A percentile compares a stretch with the other conserved stretches of the same genome.
phyloP scores from a whole-genome alignment of 92 coral and sea anemone genomes.

The Ricordea florida region DNA sequence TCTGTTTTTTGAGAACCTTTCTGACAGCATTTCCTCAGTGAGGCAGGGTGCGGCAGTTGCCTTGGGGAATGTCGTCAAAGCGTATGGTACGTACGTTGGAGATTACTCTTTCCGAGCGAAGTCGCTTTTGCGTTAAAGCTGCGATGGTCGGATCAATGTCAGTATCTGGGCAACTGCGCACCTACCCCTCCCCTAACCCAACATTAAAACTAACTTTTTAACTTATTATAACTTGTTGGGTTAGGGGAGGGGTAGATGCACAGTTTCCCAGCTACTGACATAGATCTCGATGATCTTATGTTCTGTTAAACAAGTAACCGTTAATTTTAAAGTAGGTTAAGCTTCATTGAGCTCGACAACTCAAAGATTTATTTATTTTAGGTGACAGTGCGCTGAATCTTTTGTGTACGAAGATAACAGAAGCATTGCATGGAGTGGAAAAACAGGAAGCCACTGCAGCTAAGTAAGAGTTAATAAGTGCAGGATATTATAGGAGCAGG shows the following conservation, averaged over 20 bases:
- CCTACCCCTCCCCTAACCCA: too few relatives aligned
- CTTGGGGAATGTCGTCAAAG: conserved; percentile 91
- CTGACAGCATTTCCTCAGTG: conserved; percentile 96
- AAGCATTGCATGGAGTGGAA: conserved; percentile 80
- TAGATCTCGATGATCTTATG: too few relatives aligned
- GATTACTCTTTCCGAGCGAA: too few relatives aligned
- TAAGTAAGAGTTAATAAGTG: conserved; percentile 48
- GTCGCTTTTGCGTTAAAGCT: too few relatives aligned
- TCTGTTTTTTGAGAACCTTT: conserved; percentile 87
- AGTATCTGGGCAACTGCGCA: too few relatives aligned
- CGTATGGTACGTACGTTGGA: conserved; percentile 85
- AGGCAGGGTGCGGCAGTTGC: conserved; percentile 96
- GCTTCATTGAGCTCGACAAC: too few relatives aligned
- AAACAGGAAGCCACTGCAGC: conserved; percentile 85
- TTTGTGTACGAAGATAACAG: conserved; percentile 67
- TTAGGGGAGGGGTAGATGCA: too few relatives aligned
- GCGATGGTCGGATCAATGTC: too few relatives aligned
- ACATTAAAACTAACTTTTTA: too few relatives aligned
- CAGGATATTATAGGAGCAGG: background rate
- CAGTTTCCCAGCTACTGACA: too few relatives aligned
- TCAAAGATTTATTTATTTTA: background rate
- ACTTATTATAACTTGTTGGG: too few relatives aligned
- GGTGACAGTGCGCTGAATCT: conserved; percentile 73
- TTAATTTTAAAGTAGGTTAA: too few relatives aligned
- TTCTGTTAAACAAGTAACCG: background rate